Evolutionary conservation across 2,888 invertebrate species (phyloP), one percentile per base, ranked within the genome.

Genomic region (Drosophila aldrichi): DNA sequence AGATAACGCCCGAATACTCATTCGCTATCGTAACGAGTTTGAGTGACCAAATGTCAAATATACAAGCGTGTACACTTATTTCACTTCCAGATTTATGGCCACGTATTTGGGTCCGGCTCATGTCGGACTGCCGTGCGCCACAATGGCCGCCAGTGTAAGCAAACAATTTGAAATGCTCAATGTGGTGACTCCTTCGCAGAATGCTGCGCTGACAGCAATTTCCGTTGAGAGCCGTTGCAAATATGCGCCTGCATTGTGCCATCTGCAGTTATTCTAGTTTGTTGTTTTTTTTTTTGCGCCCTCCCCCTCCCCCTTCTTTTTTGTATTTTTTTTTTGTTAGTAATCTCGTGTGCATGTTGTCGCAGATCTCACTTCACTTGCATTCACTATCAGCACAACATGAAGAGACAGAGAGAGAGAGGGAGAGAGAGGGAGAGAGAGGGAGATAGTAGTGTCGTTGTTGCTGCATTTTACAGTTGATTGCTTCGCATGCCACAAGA

Each of bases 31-130:
- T 70, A 68, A 63, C 63, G 67, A 61, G 67, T 71, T 74, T 74
- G 84, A 85, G 84, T 87, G 90, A 90, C 82, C 85, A 75, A 89
- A 90, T 87, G 90, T 83, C 85, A 86, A 90, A 83, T 83, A 80
- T 88, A 80, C 78, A 70, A 80, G 70, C 70, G 74, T 74, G 76
- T 78, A 83, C 89, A 80, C 84, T 89, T 90, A 87, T 87, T 83
- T 83, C 89, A 87, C 83, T 80, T 82, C 70, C 84, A 85, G 84
- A 85, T 88, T 89, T 84, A 84, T 76, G 73, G 72, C 51, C 63
- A 77, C 63, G 43, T 67, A 63, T 46, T 49, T 32, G 58, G 43
- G 25, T 36, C 18, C 22, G 59, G 29, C 32, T 36, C 25, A 43
- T 36, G 40, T 43, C 46, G 34, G 34, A 29, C 8, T 29, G 20